Conservation (phyloP, 2,113 vertebrate genomes). For the Mus spicilegus region DNA sequence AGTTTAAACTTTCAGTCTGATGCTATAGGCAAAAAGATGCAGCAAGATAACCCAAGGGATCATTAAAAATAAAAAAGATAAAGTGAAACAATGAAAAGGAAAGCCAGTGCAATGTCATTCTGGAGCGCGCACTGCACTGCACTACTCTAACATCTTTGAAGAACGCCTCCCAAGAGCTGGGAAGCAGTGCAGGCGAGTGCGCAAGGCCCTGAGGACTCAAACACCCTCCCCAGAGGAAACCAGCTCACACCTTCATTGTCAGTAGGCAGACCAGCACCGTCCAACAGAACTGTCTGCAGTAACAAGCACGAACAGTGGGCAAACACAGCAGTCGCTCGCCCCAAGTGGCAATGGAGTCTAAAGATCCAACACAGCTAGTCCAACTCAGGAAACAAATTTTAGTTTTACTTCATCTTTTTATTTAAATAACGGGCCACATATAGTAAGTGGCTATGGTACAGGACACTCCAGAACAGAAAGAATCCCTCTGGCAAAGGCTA, state of each 20-base stretch:
- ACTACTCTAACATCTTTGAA: constrained; percentile 11
- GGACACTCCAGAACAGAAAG: neutral
- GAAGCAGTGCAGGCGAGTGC: neutral
- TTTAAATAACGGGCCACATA: constrained; percentile 17
- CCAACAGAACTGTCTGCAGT: constrained; percentile 5
- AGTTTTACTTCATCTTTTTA: constrained; percentile 49
- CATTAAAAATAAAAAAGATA: constrained; percentile 6
- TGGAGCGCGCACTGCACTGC: neutral
- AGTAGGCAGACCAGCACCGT: neutral
- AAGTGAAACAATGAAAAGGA: neutral
- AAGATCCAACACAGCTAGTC: neutral
- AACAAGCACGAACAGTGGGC: neutral
- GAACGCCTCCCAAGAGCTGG: neutral
- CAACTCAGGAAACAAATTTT: constrained; percentile 2
- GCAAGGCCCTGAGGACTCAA: neutral
- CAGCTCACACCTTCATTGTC: constrained; percentile 35
- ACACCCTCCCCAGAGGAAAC: neutral
- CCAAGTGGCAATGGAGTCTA: neutral
- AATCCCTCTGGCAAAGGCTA: neutral
- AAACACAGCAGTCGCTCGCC: neutral
- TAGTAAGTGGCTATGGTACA: neutral
- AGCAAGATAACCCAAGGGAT: constrained; percentile 13
- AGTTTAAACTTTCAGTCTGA: constrained; percentile 28
- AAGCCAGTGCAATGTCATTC: neutral
- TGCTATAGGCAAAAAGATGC: constrained; percentile 28